These are phyloP conservation scores for Varroa destructor DNA, from an alignment of 1,140 invertebrate genomes.

Conservation along the genomic window DNA sequence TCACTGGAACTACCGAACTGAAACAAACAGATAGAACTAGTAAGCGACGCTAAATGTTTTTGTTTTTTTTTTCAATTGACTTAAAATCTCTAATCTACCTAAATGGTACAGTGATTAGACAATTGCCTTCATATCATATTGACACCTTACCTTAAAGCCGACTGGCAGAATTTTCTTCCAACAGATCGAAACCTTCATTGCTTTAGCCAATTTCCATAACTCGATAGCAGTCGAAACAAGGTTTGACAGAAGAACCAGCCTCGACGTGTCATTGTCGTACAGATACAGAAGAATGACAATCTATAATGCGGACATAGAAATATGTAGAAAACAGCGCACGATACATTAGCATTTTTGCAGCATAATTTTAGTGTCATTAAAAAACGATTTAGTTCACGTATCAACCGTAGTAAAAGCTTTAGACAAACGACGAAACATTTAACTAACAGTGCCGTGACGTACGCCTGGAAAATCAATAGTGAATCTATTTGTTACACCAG, in stretches of 20 bases:
- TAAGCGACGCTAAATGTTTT: background rate
- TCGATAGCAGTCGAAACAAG: slow-evolving; percentile 75
- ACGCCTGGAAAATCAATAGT: too few relatives aligned
- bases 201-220: slow-evolving; percentile 88
- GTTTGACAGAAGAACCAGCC: slow-evolving; percentile 72
- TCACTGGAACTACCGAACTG: slow-evolving; percentile 42
- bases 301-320: background rate
- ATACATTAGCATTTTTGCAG: too few relatives aligned
- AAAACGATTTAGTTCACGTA: too few relatives aligned
- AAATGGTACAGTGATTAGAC: too few relatives aligned
- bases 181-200: slow-evolving; percentile 53
- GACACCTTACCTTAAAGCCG: slow-evolving; percentile 4
- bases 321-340: background rate
- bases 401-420: too few relatives aligned
- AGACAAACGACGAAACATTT: too few relatives aligned
- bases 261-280: slow-evolving; percentile 76
- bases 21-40: slow-evolving; percentile 29
- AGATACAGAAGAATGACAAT: slow-evolving; percentile 85
- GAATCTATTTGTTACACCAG: background rate
- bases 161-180: slow-evolving; percentile 35
- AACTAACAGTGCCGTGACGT: too few relatives aligned
- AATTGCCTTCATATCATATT: slow-evolving; percentile 9
- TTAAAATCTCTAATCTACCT: slow-evolving; percentile 30
- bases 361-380: too few relatives aligned
- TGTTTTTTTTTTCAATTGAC: too few relatives aligned